Evolutionary conservation across 2,888 invertebrate genomes (phyloP), one percentile per base, ranked within the genome.

Genomic region (Plemyria rubiginata): DNA sequence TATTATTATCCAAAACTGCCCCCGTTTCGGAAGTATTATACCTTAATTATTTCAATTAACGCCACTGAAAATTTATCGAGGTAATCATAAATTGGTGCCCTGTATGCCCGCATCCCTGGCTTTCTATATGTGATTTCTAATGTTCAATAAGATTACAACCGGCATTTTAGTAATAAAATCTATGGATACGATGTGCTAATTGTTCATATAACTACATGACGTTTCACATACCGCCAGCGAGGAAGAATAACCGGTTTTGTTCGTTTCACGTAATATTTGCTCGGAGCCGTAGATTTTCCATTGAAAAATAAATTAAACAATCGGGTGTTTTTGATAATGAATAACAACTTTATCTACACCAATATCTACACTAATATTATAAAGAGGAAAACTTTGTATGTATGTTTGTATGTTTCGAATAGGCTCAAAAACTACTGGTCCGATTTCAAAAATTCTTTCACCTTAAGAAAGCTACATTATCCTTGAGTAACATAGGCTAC

Each of bases 161-260:
- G 62, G 65, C 64, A 67, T 67, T 64, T 66, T 59, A 66, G 69
- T 61, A 59, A 62, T 64, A 64, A 57, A 66, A 56, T 60, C 22
- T 67, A 56, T 60, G 64, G 62, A 66, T 60, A 60, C 57, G 60
- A 71, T 64, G 79, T 80, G 85, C 67, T 80, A 85, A 85, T 81
- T 79, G 72, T 72, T 77, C 73, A 69, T 71, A 72, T 73, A 77
- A 80, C 69, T 72, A 66, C 68, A 69, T 82, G 80, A 83, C 80
- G 81, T 76, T 70, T 70, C 55, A 70, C 64, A 66, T 67, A 60
- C 70, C 71, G 68, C 68, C 53, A 55, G 68, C 51, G 60, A 59
- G 68, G 68, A 64, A 62, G 68, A 70, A 72, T 70, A 78, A 74
- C 73, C 75, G 73, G 77, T 78, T 80, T 76, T 70, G 63, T 69